Evolutionary conservation across 2,113 vertebrate species (phyloP).

Genomic region (Platycercus adscitus): DNA sequence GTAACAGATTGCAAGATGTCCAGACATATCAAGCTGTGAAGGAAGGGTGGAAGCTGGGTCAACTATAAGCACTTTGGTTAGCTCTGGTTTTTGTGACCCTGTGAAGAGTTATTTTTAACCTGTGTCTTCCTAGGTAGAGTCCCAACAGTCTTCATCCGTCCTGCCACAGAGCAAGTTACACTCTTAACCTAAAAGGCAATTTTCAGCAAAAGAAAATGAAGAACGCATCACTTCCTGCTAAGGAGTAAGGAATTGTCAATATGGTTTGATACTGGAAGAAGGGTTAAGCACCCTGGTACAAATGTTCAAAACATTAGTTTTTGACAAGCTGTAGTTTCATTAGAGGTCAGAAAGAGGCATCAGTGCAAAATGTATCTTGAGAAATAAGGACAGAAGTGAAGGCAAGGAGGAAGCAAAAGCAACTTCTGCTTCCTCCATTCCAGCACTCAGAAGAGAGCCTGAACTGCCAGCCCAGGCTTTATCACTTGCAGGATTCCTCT

Average conservation of each 20-base stretch:
- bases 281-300: background rate
- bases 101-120: background rate
- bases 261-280: background rate
- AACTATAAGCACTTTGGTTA: background rate
- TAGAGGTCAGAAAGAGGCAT: background rate
- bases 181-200: background rate
- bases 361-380: background rate
- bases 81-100: background rate
- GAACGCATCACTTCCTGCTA: background rate
- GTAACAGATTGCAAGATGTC: background rate
- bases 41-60: background rate
- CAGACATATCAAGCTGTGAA: background rate
- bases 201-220: background rate
- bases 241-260: background rate
- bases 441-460: background rate
- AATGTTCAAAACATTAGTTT: background rate
- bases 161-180: background rate
- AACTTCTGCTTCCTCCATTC: constrained; percentile 10
- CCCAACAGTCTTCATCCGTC: background rate
- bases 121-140: background rate
- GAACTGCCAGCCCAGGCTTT: background rate
- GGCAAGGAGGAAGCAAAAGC: constrained; percentile 3
- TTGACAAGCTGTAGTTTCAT: background rate
- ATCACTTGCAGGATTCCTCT: background rate
- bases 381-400: constrained; percentile 6